Percentiles rank a stretch among this genome's conserved stretches.
Conservation (phyloP, 2,888 invertebrate species). For the Macropis europaea region DNA sequence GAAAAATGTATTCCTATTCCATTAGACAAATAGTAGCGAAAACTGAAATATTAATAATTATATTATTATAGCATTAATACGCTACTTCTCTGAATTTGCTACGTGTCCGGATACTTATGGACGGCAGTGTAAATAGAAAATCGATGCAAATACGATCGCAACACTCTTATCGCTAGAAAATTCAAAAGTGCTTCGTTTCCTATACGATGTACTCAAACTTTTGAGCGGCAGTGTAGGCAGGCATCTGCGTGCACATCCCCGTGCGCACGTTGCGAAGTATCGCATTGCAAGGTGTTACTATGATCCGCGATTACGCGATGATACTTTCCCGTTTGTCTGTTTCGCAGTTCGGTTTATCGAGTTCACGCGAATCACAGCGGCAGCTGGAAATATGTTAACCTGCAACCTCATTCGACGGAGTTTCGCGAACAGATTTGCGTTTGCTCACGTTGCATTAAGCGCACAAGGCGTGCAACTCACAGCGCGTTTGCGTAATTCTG, state of each 20-base stretch:
- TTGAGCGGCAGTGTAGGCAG: no score
- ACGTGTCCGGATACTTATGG: no score
- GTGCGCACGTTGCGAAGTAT: slow-evolving; percentile 25
- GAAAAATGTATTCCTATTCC: no score
- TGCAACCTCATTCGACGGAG: slow-evolving; percentile 7
- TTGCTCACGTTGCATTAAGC: slow-evolving; percentile 20
- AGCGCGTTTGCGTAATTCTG: slow-evolving; percentile 47
- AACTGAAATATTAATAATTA: no score
- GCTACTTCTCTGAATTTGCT: no score
- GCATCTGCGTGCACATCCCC: slow-evolving; percentile 13
- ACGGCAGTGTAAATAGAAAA: no score
- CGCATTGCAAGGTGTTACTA: slow-evolving; percentile 50
- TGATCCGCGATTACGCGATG: neutral
- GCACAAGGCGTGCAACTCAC: slow-evolving; percentile 35
- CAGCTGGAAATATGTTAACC: slow-evolving; percentile 29
- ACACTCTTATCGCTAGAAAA: no score
- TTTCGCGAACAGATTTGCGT: slow-evolving; percentile 42
- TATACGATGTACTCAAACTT: no score
- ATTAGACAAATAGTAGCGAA: no score
- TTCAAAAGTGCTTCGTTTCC: no score
- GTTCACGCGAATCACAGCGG: slow-evolving; percentile 11
- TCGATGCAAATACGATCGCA: no score
- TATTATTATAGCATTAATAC: no score
- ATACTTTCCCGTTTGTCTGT: slow-evolving; percentile 36
- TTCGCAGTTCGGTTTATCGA: neutral